Evolutionary conservation across 2,113 vertebrate genomes (phyloP), one percentile per base, ranked within the genome.

Genomic region (Limanda limanda): DNA sequence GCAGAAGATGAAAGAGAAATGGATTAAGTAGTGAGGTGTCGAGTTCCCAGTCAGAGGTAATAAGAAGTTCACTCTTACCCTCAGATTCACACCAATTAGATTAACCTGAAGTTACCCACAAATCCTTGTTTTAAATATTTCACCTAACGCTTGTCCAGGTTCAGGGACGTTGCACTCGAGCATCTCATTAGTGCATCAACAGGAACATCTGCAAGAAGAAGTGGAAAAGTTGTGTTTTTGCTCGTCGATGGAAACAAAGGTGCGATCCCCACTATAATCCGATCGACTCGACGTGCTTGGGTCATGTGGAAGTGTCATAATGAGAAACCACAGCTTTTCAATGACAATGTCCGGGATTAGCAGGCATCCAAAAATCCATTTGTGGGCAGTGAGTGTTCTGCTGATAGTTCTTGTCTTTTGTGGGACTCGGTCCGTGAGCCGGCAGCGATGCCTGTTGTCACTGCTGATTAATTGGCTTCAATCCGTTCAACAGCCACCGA

Each of bases 381-480:
- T 84, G 81, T 82, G 74, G 73, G 55, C 83, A 85, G 79, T 23
- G 71, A 71, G 71, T 73, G 73, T 82, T 87, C 71, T 76, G 79
- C 68, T 81, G 77, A 86, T 86, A 71, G 83, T 73, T 72, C 63
- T 70, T 71, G 78, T 90, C 77, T 88, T 82, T 81, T 82, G 84
- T 88, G 78, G 75, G 76, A 83, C 71, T 85, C 76, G 84, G 86
- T 84, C 89, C 88, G 64, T 82, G 88, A 86, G 83, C 76, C 87
- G 87, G 90, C 88, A 87, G 81, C 74, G 66, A 74, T 69, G 76
- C 65, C 70, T 82, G 83, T 82, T 84, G 88, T 90, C 84, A 82
- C 65, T 54, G 71, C 57, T 85, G 85, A 87, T 90, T 91, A 90
- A 91, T 90, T 93, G 88, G 83, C 79, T 86, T 85, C 85, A 84